Conservation (phyloP, 2,888 invertebrate species). For the Drosophila falleni region DNA sequence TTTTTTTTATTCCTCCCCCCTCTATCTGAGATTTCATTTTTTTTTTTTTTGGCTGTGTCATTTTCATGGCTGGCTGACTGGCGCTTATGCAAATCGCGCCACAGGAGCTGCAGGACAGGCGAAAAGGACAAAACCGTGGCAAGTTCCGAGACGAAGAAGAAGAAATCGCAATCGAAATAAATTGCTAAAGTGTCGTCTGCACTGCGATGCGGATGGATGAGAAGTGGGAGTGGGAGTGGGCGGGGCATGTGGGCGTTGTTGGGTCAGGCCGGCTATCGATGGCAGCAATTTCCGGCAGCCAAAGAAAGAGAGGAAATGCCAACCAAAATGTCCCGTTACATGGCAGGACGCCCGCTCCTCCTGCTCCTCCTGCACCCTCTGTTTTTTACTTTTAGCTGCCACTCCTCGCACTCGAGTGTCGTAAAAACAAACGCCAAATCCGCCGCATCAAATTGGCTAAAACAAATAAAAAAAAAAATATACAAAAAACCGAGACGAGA, state of each 20-base stretch:
- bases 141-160: constrained; percentile 54
- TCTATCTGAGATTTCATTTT: not conserved
- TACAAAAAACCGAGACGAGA: constrained; percentile 16
- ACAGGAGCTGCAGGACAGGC: constrained; percentile 19
- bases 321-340: constrained; percentile 65
- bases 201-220: constrained; percentile 11
- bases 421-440: constrained; percentile 78
- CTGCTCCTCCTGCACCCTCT: not conserved
- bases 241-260: constrained; percentile 37
- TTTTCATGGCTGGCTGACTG: constrained; percentile 74
- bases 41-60: constrained; percentile 52
- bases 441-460: constrained; percentile 73
- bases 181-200: constrained; percentile 76
- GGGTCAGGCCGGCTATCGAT: constrained; percentile 65
- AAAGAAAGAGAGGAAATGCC: constrained; percentile 24
- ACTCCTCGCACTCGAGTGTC: constrained; percentile 46
- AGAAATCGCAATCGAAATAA: constrained; percentile 72
- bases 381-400: constrained; percentile 2
- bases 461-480: constrained; percentile 38
- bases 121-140: constrained; percentile 45
- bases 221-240: constrained; percentile 4
- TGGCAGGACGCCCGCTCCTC: constrained; percentile 55
- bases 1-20: constrained; percentile 8
- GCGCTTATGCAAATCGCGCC: constrained; percentile 74
- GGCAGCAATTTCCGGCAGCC: constrained; percentile 74